Evolutionary conservation across 2,113 vertebrate genomes (phyloP), one percentile per base, ranked within the genome.

Genomic region (Rhinogobius similis): DNA sequence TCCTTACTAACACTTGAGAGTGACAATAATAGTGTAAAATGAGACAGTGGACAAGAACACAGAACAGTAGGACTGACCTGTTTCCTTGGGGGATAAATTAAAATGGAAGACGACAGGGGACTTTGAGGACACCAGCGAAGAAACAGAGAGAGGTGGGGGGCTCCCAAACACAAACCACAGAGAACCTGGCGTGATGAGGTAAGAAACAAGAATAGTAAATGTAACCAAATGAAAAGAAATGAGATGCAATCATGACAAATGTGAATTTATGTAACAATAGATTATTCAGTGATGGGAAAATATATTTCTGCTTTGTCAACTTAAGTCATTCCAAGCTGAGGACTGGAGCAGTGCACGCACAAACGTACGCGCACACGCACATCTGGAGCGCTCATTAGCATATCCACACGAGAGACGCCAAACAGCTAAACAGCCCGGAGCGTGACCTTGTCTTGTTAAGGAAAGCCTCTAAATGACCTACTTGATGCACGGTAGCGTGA

Each of bases 371-470:
- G 24, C 68, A 46, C 65, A 41, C 63, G 16, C 73, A 71, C 77
- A 85, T 83, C 77, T 83, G 77, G 83, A 73, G 39, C 1, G 20
- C 72, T 78, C 65, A 79, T 81, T 78, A 87, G 73, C 76, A 74
- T 80, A 67, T 69, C 67, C 44, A 68, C 56, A 52, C 46, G 38
- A 78, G 41, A 79, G 23, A 71, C 58, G 29, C 62, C 38, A 66
- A 81, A 80, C 73, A 74, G 29, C 59, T 32, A 62, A 79, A 78
- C 73, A 75, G 82, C 86, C 88, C 16, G 56, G 75, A 72, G 89
- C 85, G 23, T 46, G 84, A 90, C 90, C 86, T 83, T 85, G 90
- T 77, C 73, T 86, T 53, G 83, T 87, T 81, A 70, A 76, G 61
- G 44, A 50, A 79, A 73, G 48, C 48, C 59, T 21, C 41, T 44